Evolutionary conservation across 2,888 invertebrate genomes (phyloP).

Genomic region (Melieria picta): DNA sequence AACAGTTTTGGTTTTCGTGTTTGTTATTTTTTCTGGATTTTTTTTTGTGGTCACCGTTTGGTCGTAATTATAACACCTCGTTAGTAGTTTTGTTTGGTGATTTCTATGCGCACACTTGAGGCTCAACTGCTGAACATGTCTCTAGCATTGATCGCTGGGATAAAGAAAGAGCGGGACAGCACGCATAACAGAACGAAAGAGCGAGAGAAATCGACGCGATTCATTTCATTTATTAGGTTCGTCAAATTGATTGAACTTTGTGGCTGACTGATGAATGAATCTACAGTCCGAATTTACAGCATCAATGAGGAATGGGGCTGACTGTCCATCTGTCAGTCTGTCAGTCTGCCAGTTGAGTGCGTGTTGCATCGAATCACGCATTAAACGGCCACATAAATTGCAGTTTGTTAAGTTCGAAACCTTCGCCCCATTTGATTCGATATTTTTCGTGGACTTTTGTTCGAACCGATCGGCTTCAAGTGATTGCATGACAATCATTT

Average conservation of each 20-base stretch:
- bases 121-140: too few species aligned
- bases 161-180: too few species aligned
- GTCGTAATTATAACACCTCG: conserved; percentile 58
- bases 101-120: conserved; percentile 42
- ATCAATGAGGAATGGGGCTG: too few species aligned
- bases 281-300: too few species aligned
- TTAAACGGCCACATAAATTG: conserved; percentile 23
- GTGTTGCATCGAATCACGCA: conserved; percentile 22
- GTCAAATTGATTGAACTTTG: conserved; percentile 10
- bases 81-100: conserved; percentile 55
- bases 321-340: too few species aligned
- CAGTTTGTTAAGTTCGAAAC: conserved; percentile 14
- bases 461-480: neutral
- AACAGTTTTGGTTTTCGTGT: conserved; percentile 28
- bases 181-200: neutral
- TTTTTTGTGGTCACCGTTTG: conserved; percentile 40
- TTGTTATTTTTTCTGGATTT: conserved; percentile 15
- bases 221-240: neutral
- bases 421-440: neutral
- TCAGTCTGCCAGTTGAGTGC: neutral
- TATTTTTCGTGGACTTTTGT: neutral
- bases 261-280: neutral
- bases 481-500: conserved; percentile 23
- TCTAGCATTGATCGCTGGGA: too few species aligned
- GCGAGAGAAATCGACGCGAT: neutral